These are phyloP conservation scores for Epinephelus cyanopodus DNA, from an alignment of 2,113 vertebrate species.

Conservation along the genomic window DNA sequence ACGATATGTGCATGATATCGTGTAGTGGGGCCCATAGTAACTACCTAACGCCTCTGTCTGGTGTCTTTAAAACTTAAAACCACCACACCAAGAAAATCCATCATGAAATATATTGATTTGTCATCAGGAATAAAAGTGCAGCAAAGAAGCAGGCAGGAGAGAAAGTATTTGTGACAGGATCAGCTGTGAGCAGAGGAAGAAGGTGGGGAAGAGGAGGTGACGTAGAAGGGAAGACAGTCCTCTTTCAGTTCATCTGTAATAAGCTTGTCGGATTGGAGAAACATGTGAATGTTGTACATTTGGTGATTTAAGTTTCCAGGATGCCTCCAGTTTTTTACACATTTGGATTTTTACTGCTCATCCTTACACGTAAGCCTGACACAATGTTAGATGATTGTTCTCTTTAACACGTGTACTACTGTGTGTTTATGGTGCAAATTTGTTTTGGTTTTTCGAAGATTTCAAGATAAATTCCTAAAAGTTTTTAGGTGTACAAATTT, in stretches of 20 bases:
- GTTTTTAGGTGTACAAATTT: background rate
- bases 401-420: too few relatives aligned
- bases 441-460: background rate
- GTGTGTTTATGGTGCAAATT: too few relatives aligned
- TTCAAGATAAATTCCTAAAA: background rate
- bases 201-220: conserved; percentile 3
- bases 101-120: background rate
- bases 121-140: background rate
- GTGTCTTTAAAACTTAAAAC: too few relatives aligned
- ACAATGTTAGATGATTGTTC: background rate
- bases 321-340: conserved; percentile 20
- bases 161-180: background rate
- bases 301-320: background rate
- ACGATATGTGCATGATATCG: too few relatives aligned
- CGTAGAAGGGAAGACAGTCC: too few relatives aligned
- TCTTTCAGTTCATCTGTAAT: background rate
- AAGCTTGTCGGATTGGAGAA: background rate
- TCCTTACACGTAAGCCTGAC: conserved; percentile 34
- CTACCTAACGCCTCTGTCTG: too few relatives aligned
- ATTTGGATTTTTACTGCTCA: conserved; percentile 22
- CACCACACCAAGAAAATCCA: too few relatives aligned
- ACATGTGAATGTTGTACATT: background rate
- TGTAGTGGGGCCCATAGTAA: too few relatives aligned
- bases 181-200: background rate
- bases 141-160: background rate